Base-by-base conservation (phyloP, 92 coral and sea anemone species). In the Siderastrea siderea region DNA sequence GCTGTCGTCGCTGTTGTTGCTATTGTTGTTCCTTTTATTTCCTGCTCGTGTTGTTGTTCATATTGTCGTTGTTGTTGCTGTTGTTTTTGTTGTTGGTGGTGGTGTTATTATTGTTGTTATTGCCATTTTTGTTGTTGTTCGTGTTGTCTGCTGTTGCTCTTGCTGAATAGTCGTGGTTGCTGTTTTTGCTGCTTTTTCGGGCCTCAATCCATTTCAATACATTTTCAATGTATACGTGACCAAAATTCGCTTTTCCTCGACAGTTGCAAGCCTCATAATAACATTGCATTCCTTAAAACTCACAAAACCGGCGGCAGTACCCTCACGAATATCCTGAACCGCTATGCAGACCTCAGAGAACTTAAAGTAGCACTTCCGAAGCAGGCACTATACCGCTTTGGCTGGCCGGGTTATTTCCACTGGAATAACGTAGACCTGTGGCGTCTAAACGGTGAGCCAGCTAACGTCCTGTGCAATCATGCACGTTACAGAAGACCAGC, bases 271-370 rank as follows among this genome's bases (percentile, higher is more conserved):
- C 91, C 96, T 57, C 95, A 95, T 16, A 76, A 94, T 52, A 90
- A 68, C 72, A 78, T 97, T 49, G 96, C 93, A 45, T 97, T 97
- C 81, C 95, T 97, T 26, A 97, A 97, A 88, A 97, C 99, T 3
- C 99, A 97, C 87, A 97, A 97, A 74, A 97, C 99, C 2, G 99
- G 96, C 51, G 95, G 99, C 88, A 95, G 98, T 53, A 97, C 99
- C 1, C 92, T 97, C 2, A 97, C 99, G 2, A 97, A 97, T 66
- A 94, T 97, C 68, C 90, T 97, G 53, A 97, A 97, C 84, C 96
- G 99, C 8, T 97, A 77, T 75, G 99, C 99, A 12, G 99, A 97
- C 74, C 91, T 97, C 66, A 87, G 96, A 77, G 98, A 97, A 54
- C 84, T 97, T 16, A 90, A 75, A 54, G 95, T 95, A 16, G 98